Evolutionary conservation across 2,888 invertebrate genomes (phyloP).

Genomic region (Nephrotoma appendiculata): DNA sequence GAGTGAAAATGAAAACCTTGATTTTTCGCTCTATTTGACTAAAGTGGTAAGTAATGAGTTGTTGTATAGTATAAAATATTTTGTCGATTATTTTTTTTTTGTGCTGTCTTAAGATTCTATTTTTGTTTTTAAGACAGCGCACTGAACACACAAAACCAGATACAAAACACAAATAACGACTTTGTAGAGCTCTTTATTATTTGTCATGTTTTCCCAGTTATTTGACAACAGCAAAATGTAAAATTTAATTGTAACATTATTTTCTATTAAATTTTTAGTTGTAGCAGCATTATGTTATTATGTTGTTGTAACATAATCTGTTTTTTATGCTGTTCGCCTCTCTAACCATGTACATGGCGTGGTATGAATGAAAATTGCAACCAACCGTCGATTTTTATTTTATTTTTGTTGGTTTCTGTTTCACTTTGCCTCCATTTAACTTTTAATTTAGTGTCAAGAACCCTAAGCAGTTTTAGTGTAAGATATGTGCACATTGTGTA

Average conservation of each 20-base stretch:
- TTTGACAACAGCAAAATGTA: background rate
- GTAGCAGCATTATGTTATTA: background rate
- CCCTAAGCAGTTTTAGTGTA: background rate
- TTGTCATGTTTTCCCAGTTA: background rate
- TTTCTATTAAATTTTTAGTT: background rate
- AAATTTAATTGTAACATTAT: background rate
- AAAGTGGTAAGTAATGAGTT: background rate
- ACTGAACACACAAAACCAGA: background rate
- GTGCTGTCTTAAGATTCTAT: background rate
- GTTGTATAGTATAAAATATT: background rate
- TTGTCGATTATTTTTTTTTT: background rate
- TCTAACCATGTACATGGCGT: background rate
- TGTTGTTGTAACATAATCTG: background rate
- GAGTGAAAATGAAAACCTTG: background rate
- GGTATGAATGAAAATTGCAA: background rate
- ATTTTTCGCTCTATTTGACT: slow-evolving; percentile 2
- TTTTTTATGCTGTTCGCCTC: background rate
- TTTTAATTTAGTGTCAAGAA: background rate
- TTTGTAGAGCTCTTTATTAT: background rate
- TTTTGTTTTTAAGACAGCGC: background rate
- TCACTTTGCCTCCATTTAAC: background rate
- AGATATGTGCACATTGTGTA: background rate
- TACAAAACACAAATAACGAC: background rate
- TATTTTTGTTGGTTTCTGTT: background rate
- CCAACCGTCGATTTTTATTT: background rate